Evolutionary conservation across 2,113 vertebrate genomes (phyloP), one percentile per base, ranked within the genome.

Genomic region (Nesoenas mayeri): DNA sequence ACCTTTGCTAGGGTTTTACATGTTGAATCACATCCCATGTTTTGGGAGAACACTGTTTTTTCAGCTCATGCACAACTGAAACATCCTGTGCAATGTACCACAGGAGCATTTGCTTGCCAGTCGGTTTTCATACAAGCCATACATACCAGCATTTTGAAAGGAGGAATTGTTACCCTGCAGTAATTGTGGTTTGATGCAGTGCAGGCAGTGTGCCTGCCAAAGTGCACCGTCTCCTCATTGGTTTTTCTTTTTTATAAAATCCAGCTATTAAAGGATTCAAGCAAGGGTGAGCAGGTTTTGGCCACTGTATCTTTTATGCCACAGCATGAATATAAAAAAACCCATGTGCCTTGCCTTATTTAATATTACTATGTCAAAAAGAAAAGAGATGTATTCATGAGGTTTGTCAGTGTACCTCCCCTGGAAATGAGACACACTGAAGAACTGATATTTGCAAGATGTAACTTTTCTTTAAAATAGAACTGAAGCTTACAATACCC

Each of bases 61-160:
- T 61, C 54, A 61, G n/a, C 54, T 80, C 6, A 5, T 9, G 8
- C 2, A 1, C n/a, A 70, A 21, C 31, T 73, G 60, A 69, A 87
- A 0, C 36, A 65, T 65, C 13, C 9, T 77, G 13, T 4, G 11
- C 12, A 31, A 8, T 9, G 2, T 34, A 53, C 3, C 14, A 14
- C 13, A 70, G 31, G 12, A 65, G 6, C 11, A 16, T 54, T 67
- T 66, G 31, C 19, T 58, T 93, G 42, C 18, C 21, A 15, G 22
- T 38, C 16, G 32, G 12, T 69, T 86, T 87, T 78, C 3, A 2
- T 80, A 38, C 18, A 51, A 77, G 22, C 44, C 10, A 26, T 17
- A 17, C 3, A 5, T 32, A n/a, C 10, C 8, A 28, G 14, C 13
- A 10, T 40, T 78, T 78, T 74, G 66, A 40, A 84, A 57, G 56